Conservation (phyloP, 2,113 vertebrate species). For the Hassar affinis region DNA sequence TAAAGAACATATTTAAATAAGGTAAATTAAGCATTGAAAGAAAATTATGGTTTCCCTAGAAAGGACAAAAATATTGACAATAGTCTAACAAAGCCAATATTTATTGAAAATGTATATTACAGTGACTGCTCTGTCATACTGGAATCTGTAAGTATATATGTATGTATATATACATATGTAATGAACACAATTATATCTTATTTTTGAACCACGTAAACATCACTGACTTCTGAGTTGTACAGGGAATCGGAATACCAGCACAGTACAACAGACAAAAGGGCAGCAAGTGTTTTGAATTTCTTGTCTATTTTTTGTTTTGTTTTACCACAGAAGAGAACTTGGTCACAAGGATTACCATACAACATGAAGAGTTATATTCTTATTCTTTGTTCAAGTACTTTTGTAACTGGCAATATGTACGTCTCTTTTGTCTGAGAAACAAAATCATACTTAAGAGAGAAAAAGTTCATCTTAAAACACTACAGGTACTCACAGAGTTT, state of each 20-base stretch:
- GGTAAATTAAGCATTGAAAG: conserved; percentile 31
- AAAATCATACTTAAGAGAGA: conserved; percentile 69
- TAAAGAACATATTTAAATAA: conserved; percentile 7
- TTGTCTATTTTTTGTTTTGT: conserved; percentile 65
- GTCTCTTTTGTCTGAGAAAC: conserved; percentile 57
- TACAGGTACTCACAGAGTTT: conserved; percentile 48
- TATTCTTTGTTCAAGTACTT: conserved; percentile 67
- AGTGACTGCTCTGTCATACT: conserved; percentile 78
- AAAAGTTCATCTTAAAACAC: conserved; percentile 49
- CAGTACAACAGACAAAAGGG: conserved; percentile 69
- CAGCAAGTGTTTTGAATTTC: conserved; percentile 72
- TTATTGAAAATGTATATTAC: conserved; percentile 97
- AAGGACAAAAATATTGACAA: conserved; percentile 41
- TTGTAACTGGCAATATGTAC: conserved; percentile 67
- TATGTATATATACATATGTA: conserved; percentile 73
- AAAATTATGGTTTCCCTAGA: conserved; percentile 32
- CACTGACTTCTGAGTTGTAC: conserved; percentile 68
- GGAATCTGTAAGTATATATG: conserved; percentile 69
- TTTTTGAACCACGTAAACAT: conserved; percentile 49
- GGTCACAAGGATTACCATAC: conserved; percentile 84
- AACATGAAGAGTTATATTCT: conserved; percentile 74
- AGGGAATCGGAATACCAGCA: conserved; percentile 82
- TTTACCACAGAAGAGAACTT: conserved; percentile 74
- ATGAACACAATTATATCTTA: conserved; percentile 74
- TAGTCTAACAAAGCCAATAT: conserved; percentile 91